A percentile compares a stretch with the other conserved stretches of the same genome.
These are phyloP conservation scores for Atherix ibis DNA, from an alignment of 2,888 invertebrate species.

Conservation along the genomic window DNA sequence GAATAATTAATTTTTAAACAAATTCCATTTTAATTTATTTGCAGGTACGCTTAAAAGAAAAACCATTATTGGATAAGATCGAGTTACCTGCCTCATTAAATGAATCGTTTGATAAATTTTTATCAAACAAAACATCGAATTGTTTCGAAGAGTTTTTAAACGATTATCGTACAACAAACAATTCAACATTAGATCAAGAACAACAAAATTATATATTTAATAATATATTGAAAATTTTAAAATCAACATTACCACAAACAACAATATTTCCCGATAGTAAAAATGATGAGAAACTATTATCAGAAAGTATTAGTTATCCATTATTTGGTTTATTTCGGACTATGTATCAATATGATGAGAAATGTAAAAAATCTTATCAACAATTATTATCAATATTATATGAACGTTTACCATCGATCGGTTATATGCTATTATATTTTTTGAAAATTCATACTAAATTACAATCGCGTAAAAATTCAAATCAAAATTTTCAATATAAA, in stretches of 20 bases:
- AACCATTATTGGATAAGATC: conserved; percentile 28
- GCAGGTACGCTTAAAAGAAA: conserved; percentile 32
- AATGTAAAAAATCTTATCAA: conserved; percentile 60
- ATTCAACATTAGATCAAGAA: conserved; percentile 26
- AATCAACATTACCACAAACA: conserved; percentile 27
- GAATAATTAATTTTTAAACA: background rate
- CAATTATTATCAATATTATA: conserved; percentile 69
- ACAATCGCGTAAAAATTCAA: conserved; percentile 36
- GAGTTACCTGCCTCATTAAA: conserved; percentile 28
- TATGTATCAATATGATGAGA: conserved; percentile 60
- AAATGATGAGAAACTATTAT: conserved; percentile 42
- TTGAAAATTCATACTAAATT: conserved; percentile 58
- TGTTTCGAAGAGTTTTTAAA: conserved; percentile 29
- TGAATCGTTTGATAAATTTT: conserved; percentile 30
- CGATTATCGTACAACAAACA: conserved; percentile 27
- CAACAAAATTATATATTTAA: conserved; percentile 31
- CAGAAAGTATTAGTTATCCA: conserved; percentile 66
- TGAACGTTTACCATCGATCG: conserved; percentile 53
- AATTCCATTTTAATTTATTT: too few relatives aligned
- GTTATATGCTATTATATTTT: conserved; percentile 79
- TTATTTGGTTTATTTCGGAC: conserved; percentile 78
- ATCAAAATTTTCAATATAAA: conserved; percentile 52
- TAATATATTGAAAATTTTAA: conserved; percentile 26
- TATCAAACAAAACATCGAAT: conserved; percentile 24
- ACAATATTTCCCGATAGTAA: conserved; percentile 37